Evolutionary conservation across 2,113 vertebrate species (phyloP), one percentile per base, ranked within the genome.

Genomic region (Pangasianodon gigas): DNA sequence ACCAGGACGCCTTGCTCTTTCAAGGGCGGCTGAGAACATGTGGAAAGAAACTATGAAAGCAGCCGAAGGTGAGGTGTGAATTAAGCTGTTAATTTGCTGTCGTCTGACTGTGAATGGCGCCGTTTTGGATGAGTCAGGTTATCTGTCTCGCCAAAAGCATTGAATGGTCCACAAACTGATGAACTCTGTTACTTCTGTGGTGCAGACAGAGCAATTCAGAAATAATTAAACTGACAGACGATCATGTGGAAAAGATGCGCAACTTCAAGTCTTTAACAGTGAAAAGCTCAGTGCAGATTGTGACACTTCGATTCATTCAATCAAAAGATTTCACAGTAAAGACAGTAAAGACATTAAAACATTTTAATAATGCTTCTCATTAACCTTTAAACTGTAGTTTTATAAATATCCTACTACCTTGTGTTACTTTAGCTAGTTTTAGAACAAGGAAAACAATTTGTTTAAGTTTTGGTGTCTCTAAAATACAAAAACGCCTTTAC

Each of bases 11-110:
- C 19, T 48, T 6, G 24, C n/a, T 89, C 37, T 18, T 58, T 86
- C 83, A n/a, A 54, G 48, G 87, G 44, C 56, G 51, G 52, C 62
- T 86, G 58, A 24, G 21, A 86, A 80, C n/a, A 14, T 65, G 52
- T 18, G 65, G 52, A 54, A 62, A 77, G 21, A 86, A 88, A 81
- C 60, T 62, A 51, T 52, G 83, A 58, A 91, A 89, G 74, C 32
- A 71, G 32, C 37, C 3, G 65, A 77, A 86, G 56, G 82, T 26
- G 89, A 86, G 51, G 89, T 90, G 89, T 58, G 44, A 77, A 85
- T 83, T 71, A 83, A 82, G 54, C 89, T 71, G 48, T 83, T 85
- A 88, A 91, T 90, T 60, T 88, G 71, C 86, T 86, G 62, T 58
- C 21, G n/a, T 29, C 86, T 88, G 81, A 86, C 80, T 83, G 41